Conservation (phyloP, 2,797 vertebrate genomes). For the Coregonus ussuriensis region DNA sequence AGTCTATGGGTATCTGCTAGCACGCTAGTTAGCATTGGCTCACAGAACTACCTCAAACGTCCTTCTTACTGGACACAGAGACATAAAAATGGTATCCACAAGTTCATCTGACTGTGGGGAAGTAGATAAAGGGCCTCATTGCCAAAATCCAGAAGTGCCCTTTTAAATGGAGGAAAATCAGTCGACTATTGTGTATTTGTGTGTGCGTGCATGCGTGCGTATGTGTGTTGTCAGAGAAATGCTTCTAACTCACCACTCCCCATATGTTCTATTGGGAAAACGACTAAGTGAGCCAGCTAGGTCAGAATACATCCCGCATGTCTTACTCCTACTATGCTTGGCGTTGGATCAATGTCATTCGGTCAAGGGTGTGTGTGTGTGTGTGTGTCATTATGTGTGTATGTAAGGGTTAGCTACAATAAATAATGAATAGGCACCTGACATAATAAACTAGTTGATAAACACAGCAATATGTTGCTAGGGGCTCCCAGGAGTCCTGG, state of each 20-base stretch:
- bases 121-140: no score
- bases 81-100: no score
- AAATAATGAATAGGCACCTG: slow-evolving; percentile 61
- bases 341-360: neutral
- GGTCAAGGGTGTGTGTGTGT: slow-evolving; percentile 4
- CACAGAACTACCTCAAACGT: no score
- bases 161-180: slow-evolving; percentile 23
- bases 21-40: no score
- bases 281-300: slow-evolving; percentile 1
- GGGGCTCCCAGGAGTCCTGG: slow-evolving; percentile 60
- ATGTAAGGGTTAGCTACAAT: slow-evolving; percentile 35
- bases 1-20: no score
- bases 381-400: slow-evolving; percentile 6
- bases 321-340: neutral
- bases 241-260: slow-evolving; percentile 22
- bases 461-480: slow-evolving; percentile 77
- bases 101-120: no score
- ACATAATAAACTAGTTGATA: slow-evolving; percentile 59
- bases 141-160: no score
- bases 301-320: slow-evolving; percentile 19
- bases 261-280: neutral
- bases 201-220: slow-evolving; percentile 12
- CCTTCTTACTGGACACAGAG: no score
- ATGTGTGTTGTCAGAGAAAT: slow-evolving; percentile 21
- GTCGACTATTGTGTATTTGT: neutral